Evolutionary conservation across 2,797 vertebrate species (phyloP).

Genomic region (Coluber constrictor): DNA sequence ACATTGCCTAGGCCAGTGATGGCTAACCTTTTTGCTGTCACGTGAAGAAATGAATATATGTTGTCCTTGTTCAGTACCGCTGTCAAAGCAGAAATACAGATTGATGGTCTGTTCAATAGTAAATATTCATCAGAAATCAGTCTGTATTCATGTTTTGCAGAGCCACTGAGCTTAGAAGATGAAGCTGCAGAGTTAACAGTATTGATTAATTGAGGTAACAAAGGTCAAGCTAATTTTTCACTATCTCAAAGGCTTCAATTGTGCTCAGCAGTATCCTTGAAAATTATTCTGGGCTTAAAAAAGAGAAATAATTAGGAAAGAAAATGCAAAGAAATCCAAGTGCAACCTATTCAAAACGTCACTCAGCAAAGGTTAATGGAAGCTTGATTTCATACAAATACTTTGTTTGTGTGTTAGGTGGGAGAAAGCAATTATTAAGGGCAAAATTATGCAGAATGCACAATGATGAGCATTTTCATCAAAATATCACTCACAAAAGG

Average conservation of each 20-base stretch:
- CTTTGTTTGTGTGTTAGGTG: slow-evolving; percentile 15
- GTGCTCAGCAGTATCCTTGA: slow-evolving; percentile 42
- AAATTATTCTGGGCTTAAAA: slow-evolving; percentile 44
- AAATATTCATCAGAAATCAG: slow-evolving; percentile 37
- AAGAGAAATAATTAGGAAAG: slow-evolving; percentile 32
- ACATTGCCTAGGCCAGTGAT: neutral
- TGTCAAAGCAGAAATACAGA: slow-evolving; percentile 34
- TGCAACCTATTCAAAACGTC: slow-evolving; percentile 36
- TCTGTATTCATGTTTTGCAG: slow-evolving; percentile 31
- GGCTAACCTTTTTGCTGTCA: too few relatives aligned
- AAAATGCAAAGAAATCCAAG: slow-evolving; percentile 29
- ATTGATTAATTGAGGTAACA: slow-evolving; percentile 63
- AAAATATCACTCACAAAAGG: slow-evolving; percentile 41
- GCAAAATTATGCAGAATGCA: slow-evolving; percentile 20
- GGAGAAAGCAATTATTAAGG: slow-evolving; percentile 28
- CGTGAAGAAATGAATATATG: slow-evolving; percentile 37
- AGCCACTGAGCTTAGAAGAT: slow-evolving; percentile 52
- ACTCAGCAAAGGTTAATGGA: slow-evolving; percentile 49
- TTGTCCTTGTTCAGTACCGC: slow-evolving; percentile 12
- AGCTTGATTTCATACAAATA: slow-evolving; percentile 32
- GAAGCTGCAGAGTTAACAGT: slow-evolving; percentile 45
- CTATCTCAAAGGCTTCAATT: slow-evolving; percentile 45
- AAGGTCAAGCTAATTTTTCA: slow-evolving; percentile 66
- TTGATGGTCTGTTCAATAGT: slow-evolving; percentile 9
- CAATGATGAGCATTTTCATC: slow-evolving; percentile 31